A percentile compares a stretch with the other conserved stretches of the same genome.
Evolutionary conservation across 2,797 vertebrate species (phyloP).

Genomic region (Amniataba percoides): DNA sequence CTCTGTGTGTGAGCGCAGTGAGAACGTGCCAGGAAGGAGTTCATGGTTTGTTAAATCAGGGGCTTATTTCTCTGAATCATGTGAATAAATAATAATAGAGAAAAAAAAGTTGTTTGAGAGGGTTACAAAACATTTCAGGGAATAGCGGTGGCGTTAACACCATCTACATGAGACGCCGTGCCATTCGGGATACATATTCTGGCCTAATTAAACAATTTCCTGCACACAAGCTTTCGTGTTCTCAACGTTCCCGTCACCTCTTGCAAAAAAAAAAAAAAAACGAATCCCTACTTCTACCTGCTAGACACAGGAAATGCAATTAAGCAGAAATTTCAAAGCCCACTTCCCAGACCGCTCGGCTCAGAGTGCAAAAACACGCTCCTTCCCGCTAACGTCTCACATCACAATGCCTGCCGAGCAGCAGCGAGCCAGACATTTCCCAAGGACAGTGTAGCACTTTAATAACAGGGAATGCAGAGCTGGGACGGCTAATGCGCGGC

Average conservation of each 20-base stretch:
- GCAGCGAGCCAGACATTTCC: constrained; percentile 63
- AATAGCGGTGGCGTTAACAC: constrained; percentile 12
- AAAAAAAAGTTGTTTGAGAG: constrained; percentile 2
- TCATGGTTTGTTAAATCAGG: constrained; percentile 32
- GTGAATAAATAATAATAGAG: background rate
- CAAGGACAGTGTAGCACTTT: constrained; percentile 71
- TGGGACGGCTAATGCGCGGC: constrained; percentile 64
- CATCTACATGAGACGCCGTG: constrained; percentile 24
- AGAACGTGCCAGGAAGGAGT: constrained; percentile 14
- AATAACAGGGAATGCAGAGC: constrained; percentile 66
- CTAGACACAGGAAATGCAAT: constrained; percentile 61
- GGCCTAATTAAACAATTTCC: constrained; percentile 57
- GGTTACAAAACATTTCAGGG: constrained; percentile 35
- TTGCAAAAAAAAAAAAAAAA: constrained; percentile 3
- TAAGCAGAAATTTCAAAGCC: constrained; percentile 54
- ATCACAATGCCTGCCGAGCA: constrained; percentile 40
- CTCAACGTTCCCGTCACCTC: constrained; percentile 33
- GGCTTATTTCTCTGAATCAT: constrained; percentile 27
- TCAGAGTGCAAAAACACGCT: constrained; percentile 34
- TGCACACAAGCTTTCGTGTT: constrained; percentile 34
- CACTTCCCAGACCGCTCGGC: constrained; percentile 35
- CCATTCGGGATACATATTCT: constrained; percentile 24
- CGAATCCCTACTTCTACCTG: constrained; percentile 48
- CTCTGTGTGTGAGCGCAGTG: background rate
- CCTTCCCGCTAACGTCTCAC: constrained; percentile 49